These are phyloP conservation scores for Trissolcus japonicus DNA, from an alignment of 2,888 invertebrate species.

Conservation along the genomic window DNA sequence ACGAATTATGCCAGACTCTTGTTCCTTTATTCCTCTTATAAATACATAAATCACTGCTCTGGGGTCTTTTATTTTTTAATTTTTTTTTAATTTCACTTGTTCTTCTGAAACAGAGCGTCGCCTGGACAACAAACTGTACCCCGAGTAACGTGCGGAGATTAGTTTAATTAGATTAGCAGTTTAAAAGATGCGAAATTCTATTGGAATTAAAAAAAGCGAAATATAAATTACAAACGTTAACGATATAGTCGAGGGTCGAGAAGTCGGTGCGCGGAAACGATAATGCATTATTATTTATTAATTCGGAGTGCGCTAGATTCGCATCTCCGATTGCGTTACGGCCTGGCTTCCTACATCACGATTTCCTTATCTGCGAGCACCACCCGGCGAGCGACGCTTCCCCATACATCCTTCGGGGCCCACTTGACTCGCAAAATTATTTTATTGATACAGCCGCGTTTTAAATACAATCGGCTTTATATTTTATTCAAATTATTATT, in stretches of 20 bases:
- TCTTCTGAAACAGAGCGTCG: neutral
- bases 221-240: constrained; percentile 31
- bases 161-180: neutral
- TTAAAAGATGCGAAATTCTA: constrained; percentile 2
- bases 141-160: neutral
- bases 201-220: constrained; percentile 21
- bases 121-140: neutral
- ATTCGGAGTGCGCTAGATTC: constrained; percentile 73
- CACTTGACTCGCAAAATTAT: constrained; percentile 56
- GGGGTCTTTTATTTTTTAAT: too few species aligned
- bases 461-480: constrained; percentile 49
- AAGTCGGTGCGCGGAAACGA: constrained; percentile 63
- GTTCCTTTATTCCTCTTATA: neutral
- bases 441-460: constrained; percentile 51
- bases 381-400: constrained; percentile 56
- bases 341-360: constrained; percentile 70
- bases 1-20: constrained; percentile 3
- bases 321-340: constrained; percentile 69
- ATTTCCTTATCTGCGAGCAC: constrained; percentile 71
- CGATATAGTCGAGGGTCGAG: constrained; percentile 52
- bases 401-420: constrained; percentile 44
- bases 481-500: constrained; percentile 52
- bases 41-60: too few species aligned
- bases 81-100: neutral
- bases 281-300: constrained; percentile 76